These are phyloP conservation scores for Chironomus riparius DNA, from an alignment of 2,888 invertebrate species.

Conservation along the genomic window DNA sequence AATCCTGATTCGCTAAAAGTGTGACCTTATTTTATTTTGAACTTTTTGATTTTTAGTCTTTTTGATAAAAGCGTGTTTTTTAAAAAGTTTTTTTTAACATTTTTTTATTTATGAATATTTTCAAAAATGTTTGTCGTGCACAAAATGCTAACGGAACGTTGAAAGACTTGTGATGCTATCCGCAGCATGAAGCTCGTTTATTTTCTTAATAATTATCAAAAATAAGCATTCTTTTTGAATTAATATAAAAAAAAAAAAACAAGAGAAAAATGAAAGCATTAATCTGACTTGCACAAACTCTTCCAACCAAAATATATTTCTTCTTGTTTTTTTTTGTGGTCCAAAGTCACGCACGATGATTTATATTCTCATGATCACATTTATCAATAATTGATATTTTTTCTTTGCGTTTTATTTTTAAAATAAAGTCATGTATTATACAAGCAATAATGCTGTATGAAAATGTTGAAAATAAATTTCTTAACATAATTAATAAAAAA, in stretches of 20 bases:
- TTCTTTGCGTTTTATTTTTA: not conserved
- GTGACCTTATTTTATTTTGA: too few species aligned
- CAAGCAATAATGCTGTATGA: too few species aligned
- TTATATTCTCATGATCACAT: not conserved
- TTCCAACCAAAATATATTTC: not conserved
- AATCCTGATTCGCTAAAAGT: too few species aligned
- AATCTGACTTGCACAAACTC: not conserved
- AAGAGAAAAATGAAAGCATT: not conserved
- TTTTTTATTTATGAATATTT: not conserved
- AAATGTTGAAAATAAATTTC: too few species aligned
- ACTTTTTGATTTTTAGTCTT: too few species aligned
- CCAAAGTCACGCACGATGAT: slow-evolving; percentile 7
- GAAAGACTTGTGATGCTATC: not conserved
- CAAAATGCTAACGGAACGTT: not conserved
- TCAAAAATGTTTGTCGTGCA: not conserved
- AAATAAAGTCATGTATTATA: too few species aligned
- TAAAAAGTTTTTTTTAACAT: too few species aligned
- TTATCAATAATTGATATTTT: slow-evolving; percentile 15
- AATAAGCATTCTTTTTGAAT: not conserved
- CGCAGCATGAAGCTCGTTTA: not conserved
- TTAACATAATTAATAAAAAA: too few species aligned
- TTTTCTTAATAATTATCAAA: not conserved
- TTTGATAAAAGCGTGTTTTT: too few species aligned
- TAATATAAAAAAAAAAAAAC: not conserved
- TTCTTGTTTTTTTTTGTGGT: not conserved